A percentile compares a stretch with the other conserved stretches of the same genome.
Conservation (phyloP, 2,888 invertebrate genomes). For the Apoda limacodes region DNA sequence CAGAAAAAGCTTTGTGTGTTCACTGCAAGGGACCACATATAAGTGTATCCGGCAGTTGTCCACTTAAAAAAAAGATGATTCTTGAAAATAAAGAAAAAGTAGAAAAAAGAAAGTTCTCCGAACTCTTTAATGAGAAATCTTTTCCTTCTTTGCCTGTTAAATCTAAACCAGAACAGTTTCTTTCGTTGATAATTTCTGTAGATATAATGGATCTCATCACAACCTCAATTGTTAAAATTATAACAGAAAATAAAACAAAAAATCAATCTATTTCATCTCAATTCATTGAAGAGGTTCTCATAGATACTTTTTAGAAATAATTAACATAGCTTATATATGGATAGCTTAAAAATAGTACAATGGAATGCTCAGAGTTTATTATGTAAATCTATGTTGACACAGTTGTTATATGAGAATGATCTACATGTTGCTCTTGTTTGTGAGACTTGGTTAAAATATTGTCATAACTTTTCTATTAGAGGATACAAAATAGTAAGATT, state of each 20-base stretch:
- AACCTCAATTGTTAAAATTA: slow-evolving; percentile 6
- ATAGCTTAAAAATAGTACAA: slow-evolving; percentile 8
- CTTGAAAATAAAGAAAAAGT: too few species aligned
- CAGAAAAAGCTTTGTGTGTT: too few species aligned
- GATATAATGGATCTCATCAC: too few species aligned
- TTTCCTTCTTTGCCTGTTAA: too few species aligned
- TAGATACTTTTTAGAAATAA: neutral
- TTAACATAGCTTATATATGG: slow-evolving; percentile 9
- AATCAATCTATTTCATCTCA: slow-evolving; percentile 5
- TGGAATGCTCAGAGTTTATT: slow-evolving; percentile 10
- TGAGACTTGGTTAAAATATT: slow-evolving; percentile 3
- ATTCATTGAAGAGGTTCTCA: slow-evolving; percentile 6
- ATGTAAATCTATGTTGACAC: slow-evolving; percentile 1
- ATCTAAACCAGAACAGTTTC: too few species aligned
- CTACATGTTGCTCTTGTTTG: too few species aligned
- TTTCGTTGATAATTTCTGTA: too few species aligned
- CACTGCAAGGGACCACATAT: too few species aligned
- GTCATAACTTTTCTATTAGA: slow-evolving; percentile 4
- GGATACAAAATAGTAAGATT: slow-evolving; percentile 5
- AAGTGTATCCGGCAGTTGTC: too few species aligned
- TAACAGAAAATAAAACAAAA: slow-evolving; percentile 6
- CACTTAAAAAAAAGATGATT: too few species aligned
- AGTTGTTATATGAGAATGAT: slow-evolving; percentile 5
- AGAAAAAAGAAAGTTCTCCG: too few species aligned
- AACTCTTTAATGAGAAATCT: too few species aligned